Percentiles rank a stretch among this genome's conserved stretches.
These are phyloP conservation scores for Mesocricetus auratus DNA, from an alignment of 2,113 vertebrate species.

Conservation along the genomic window DNA sequence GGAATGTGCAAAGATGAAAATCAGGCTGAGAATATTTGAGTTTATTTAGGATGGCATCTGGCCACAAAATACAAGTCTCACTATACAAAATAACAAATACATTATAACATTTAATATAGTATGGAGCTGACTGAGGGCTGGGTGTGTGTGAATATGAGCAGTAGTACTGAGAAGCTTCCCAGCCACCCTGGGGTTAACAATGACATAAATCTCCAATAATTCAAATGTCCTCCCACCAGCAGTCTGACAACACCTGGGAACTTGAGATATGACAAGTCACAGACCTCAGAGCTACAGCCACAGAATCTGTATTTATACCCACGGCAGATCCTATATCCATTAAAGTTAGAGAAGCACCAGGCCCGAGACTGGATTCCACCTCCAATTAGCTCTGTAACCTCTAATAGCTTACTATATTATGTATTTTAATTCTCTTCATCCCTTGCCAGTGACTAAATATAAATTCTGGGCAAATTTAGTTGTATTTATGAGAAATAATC, in stretches of 20 bases:
- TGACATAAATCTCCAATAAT: not conserved
- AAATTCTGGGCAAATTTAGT: not conserved
- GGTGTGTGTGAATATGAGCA: not conserved
- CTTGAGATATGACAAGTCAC: not conserved
- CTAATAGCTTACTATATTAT: not conserved
- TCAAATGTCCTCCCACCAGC: not conserved
- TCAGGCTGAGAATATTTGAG: not conserved
- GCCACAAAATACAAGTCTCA: not conserved
- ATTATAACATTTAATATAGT: not conserved
- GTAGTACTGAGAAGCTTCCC: not conserved
- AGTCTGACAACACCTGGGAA: not conserved
- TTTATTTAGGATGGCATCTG: constrained; percentile 8
- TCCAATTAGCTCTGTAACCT: not conserved
- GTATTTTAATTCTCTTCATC: not conserved
- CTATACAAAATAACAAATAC: not conserved
- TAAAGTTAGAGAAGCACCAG: not conserved
- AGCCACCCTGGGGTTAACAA: not conserved
- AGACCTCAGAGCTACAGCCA: not conserved
- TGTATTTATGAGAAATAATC: not conserved
- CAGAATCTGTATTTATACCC: not conserved
- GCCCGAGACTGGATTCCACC: not conserved
- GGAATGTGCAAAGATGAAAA: not conserved
- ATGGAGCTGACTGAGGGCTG: not conserved
- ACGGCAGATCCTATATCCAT: not conserved
- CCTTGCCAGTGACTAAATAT: not conserved